phyloP scores from a whole-genome alignment of 2,888 invertebrate genomes.

The Ornithoptera priamus region DNA sequence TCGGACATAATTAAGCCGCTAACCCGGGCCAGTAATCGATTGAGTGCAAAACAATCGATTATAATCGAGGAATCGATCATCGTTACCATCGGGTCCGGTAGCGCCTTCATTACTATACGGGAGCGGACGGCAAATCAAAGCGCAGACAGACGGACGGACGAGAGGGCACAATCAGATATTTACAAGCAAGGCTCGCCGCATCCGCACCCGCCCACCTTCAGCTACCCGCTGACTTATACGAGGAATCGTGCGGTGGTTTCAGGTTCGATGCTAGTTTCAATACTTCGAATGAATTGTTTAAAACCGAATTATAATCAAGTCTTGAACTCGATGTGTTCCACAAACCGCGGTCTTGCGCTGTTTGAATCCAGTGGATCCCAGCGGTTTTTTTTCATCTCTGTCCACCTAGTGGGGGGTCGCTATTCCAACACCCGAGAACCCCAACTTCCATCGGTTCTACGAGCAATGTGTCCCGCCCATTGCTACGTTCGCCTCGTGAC shows the following conservation, averaged over 20 bases:
- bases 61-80: constrained; percentile 63
- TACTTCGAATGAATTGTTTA: neutral
- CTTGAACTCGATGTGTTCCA: too few species aligned
- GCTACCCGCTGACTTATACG: constrained; percentile 17
- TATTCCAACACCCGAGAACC: too few species aligned
- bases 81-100: constrained; percentile 53
- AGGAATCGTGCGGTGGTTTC: constrained; percentile 34
- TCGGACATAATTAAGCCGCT: constrained; percentile 53
- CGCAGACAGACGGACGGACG: constrained; percentile 65
- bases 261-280: constrained; percentile 13
- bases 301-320: neutral
- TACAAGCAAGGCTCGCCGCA: constrained; percentile 55
- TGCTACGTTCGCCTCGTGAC: too few species aligned
- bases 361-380: too few species aligned
- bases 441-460: too few species aligned
- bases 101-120: constrained; percentile 71
- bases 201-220: constrained; percentile 38
- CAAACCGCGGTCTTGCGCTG: too few species aligned
- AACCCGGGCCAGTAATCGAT: constrained; percentile 50
- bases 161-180: constrained; percentile 67
- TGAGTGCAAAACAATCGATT: constrained; percentile 55
- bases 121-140: constrained; percentile 65
- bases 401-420: too few species aligned
- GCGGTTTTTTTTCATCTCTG: too few species aligned
- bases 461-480: too few species aligned